Base-by-base conservation (phyloP, 2,113 vertebrate genomes). In the Pangasianodon hypophthalmus region DNA sequence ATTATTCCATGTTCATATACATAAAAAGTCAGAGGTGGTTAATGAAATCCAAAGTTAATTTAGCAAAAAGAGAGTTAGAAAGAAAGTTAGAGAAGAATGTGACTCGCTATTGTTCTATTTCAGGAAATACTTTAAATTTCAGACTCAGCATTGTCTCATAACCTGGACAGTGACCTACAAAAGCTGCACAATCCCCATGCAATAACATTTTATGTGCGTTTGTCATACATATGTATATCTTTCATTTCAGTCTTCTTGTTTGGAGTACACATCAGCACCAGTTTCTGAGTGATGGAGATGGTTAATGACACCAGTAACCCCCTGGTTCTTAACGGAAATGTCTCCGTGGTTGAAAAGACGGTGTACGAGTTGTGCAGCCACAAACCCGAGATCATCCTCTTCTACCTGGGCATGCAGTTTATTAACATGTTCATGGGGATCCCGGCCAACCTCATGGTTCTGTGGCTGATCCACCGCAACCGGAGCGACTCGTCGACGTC, bases 361-460 rank as follows among this genome's bases (percentile, higher is more conserved):
- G 37, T 95, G n/a, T 96, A 93, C 0, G 92, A 93, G 79, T 2
- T 0, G 0, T 96, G 96, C 82, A 90, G 62, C 52, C 32, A 93
- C 86, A 95, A 95, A 93, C 95, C 95, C 0, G 88, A 58, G 0
- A 90, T 94, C 3, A n/a, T 96, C 32, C 91, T 96, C 54, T 96
- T 95, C 91, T 96, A 96, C 85, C 80, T 96, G 64, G 29, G 69
- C 71, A 89, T 96, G 86, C 95, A 96, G 94, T 93, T 96, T 54
- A 86, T 94, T n/a, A 96, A 96, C 93, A 96, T 96, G 95, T 93
- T 96, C 89, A 71, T 96, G 85, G 96, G 96, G 58, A 94, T 96
- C 89, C 96, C 96, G 0, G 93, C 95, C 62, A 96, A 96, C 89
- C 8, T 96, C 89, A 94, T 90, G 88, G 96, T 96, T 24, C 92